phyloP scores from a whole-genome alignment of 2,888 invertebrate species.

The Iphiclides podalirius region DNA sequence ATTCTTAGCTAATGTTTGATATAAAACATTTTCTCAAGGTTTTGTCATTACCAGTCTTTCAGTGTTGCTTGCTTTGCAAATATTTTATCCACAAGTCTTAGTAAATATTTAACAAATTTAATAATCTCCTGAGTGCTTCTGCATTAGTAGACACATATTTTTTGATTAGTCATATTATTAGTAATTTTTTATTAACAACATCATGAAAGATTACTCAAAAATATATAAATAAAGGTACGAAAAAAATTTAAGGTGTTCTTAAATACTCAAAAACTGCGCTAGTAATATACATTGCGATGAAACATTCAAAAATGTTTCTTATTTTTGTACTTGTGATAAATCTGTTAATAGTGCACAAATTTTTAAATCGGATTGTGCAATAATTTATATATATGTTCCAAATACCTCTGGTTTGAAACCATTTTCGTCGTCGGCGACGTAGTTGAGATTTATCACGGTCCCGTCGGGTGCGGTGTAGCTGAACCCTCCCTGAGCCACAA shows the following conservation, averaged over 20 bases:
- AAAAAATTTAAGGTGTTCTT: too few relatives aligned
- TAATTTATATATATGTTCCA: too few relatives aligned
- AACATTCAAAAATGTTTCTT: too few relatives aligned
- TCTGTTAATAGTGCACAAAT: too few relatives aligned
- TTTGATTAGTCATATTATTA: too few relatives aligned
- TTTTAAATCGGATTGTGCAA: too few relatives aligned
- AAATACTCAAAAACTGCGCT: too few relatives aligned
- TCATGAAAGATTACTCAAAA: too few relatives aligned
- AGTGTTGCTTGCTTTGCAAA: conserved; percentile 14
- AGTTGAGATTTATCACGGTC: conserved; percentile 83
- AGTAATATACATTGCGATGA: too few relatives aligned
- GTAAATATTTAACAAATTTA: conserved; percentile 14
- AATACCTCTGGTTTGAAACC: conserved; percentile 80
- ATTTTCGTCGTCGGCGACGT: conserved; percentile 86
- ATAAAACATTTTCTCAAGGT: conserved; percentile 13
- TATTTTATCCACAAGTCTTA: conserved; percentile 13
- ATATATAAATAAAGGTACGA: too few relatives aligned
- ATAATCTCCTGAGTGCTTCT: conserved; percentile 3
- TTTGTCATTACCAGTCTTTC: conserved; percentile 7
- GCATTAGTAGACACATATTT: conserved; percentile 13
- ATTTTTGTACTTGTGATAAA: too few relatives aligned
- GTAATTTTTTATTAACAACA: too few relatives aligned
- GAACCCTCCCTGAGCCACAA: conserved; percentile 83
- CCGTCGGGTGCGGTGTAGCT: conserved; percentile 87
- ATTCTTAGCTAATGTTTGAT: background rate